Conservation (phyloP, 2,113 vertebrate genomes). For the Phoxinus phoxinus region DNA sequence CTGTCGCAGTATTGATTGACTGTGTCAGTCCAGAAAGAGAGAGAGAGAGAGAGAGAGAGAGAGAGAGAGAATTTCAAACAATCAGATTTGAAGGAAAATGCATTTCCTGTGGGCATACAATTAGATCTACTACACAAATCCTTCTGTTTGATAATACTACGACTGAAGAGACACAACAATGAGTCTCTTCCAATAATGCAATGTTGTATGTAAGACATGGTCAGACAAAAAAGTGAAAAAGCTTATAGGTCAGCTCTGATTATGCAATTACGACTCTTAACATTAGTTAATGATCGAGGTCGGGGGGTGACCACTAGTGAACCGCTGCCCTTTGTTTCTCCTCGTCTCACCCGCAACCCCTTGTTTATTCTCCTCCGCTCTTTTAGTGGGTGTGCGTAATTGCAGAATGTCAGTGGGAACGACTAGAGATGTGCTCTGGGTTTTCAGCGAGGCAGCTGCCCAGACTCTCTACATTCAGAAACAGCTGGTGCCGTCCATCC, state of each 20-base stretch:
- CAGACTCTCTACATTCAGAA: slow-evolving; percentile 57
- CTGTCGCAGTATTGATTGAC: slow-evolving; percentile 42
- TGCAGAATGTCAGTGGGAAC: slow-evolving; percentile 38
- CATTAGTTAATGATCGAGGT: slow-evolving; percentile 46
- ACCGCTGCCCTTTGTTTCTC: slow-evolving; percentile 14
- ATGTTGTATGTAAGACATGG: not conserved
- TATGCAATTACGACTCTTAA: slow-evolving; percentile 39
- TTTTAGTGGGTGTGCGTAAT: slow-evolving; percentile 37
- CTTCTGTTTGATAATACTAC: not conserved
- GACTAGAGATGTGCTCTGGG: slow-evolving; percentile 35
- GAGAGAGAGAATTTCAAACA: slow-evolving; percentile 15
- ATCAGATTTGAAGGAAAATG: slow-evolving; percentile 31
- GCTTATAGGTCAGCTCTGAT: slow-evolving; percentile 22
- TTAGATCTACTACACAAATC: not conserved
- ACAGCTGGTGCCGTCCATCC: slow-evolving; percentile 62
- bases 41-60: not conserved
- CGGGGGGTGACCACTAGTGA: slow-evolving; percentile 39
- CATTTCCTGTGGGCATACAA: slow-evolving; percentile 29
- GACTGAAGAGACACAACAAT: not conserved
- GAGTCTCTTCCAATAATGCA: not conserved
- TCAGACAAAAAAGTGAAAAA: not conserved
- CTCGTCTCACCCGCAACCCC: not conserved
- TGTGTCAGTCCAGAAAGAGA: not conserved
- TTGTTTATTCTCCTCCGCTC: slow-evolving; percentile 23
- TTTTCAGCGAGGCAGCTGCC: slow-evolving; percentile 42